Evolutionary conservation across 2,113 vertebrate genomes (phyloP).

Genomic region (Hucho hucho): DNA sequence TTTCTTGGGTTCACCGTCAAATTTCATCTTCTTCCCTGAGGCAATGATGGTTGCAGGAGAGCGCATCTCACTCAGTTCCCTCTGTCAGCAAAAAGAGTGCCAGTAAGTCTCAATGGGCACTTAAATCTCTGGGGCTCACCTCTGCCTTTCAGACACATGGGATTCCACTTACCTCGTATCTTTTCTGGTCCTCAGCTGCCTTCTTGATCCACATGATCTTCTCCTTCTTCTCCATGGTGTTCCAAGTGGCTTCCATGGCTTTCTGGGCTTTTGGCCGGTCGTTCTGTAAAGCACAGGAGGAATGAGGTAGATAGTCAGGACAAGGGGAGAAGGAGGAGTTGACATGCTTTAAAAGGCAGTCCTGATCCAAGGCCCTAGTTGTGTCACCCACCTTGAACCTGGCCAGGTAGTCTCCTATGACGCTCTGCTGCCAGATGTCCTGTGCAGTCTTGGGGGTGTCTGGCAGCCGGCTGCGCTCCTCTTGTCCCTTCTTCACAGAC

Average conservation of each 20-base stretch:
- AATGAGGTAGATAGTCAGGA: neutral
- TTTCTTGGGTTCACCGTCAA: constrained; percentile 97
- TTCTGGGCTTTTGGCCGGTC: constrained; percentile 92
- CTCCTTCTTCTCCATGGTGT: constrained; percentile 98
- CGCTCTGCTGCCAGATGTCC: constrained; percentile 98
- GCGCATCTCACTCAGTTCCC: constrained; percentile 95
- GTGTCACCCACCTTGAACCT: constrained; percentile 86
- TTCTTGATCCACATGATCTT: constrained; percentile 99
- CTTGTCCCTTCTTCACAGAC: constrained; percentile 88
- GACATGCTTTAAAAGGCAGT: neutral
- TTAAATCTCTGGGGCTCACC: neutral
- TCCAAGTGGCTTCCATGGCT: constrained; percentile 94
- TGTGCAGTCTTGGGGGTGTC: constrained; percentile 94
- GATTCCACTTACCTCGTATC: constrained; percentile 85
- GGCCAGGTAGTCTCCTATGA: constrained; percentile 96
- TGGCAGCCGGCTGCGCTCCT: constrained; percentile 87
- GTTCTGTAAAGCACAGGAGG: constrained; percentile 70
- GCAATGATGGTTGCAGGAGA: constrained; percentile 82
- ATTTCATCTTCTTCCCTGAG: constrained; percentile 95
- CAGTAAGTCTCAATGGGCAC: constrained; percentile 46
- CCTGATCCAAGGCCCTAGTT: neutral
- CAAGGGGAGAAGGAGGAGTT: too few species aligned
- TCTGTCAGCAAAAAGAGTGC: constrained; percentile 70
- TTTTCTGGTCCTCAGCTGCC: constrained; percentile 96
- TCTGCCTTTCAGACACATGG: neutral